Base-by-base conservation (phyloP, 2,797 vertebrate genomes). In the Synanceia verrucosa region DNA sequence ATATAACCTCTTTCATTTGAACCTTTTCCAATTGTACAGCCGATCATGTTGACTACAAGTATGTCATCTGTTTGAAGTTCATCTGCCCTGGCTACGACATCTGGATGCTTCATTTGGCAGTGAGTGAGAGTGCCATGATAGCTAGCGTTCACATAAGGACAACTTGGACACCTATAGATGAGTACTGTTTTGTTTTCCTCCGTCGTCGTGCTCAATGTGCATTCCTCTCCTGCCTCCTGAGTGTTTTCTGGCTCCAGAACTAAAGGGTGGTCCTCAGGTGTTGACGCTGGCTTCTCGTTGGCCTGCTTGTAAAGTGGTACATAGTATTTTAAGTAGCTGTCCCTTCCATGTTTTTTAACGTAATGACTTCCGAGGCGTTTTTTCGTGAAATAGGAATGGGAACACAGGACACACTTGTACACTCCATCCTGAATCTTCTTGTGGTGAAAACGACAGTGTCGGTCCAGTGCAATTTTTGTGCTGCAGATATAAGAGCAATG, bases 31-130 rank as follows among this genome's bases (percentile, higher is more conserved):
- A 61, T 88, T 73, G 59, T 91, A 55, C 92, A 89, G 0, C 91
- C 89, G 0, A 95, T 89, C 79, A 94, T 89, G 75, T 93, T 60
- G 3, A 90, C 69, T 48, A 88, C 78, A 39, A 94, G 87, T 13
- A 96, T 92, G 76, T 96, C 94, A 0, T 90, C 91, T 0, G 92
- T 95, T 63, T 95, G 90, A 14, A 98, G 95, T 61, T 93, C 87
- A 65, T 96, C 94, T 1, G 95, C 94, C 2, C 95, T 95, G 76
- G 93, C 95, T 59, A 93, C 81, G 18, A 96, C 3, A 0, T 79
- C 72, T 0, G 96, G 96, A 64, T 97, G 97, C 29, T 86, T 89
- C 86, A 96, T 97, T 87, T 97, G 96, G 88, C 96, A 96, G 87
- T 98, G 97, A 64, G 96, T 96, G 55, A 97, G 94, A 36, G 92